phyloP scores from a whole-genome alignment of 2,888 invertebrate species.

The Drepanosiphum platanoidis region DNA sequence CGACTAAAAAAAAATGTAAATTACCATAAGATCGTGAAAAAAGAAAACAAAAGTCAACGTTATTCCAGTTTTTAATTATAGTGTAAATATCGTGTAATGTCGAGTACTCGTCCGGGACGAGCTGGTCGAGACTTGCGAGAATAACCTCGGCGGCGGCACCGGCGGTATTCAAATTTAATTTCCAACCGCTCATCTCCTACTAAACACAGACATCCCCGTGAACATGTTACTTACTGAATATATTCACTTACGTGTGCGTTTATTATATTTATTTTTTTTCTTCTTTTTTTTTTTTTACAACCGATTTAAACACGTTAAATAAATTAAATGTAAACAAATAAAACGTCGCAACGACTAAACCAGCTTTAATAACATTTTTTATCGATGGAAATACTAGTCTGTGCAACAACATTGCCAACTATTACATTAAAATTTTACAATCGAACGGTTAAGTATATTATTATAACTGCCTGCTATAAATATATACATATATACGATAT shows the following conservation, averaged over 20 bases:
- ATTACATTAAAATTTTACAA: neutral
- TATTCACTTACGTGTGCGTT: no score
- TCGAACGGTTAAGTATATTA: neutral
- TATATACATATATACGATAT: neutral
- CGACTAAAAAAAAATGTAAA: no score
- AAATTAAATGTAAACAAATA: neutral
- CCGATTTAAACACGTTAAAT: neutral
- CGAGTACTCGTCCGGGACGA: no score
- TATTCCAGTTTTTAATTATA: no score
- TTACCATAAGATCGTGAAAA: no score
- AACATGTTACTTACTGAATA: neutral
- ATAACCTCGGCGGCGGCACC: neutral
- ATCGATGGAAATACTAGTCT: neutral
- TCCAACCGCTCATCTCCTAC: neutral
- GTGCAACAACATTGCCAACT: neutral
- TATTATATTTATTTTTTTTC: neutral
- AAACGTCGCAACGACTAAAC: neutral
- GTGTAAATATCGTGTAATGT: no score
- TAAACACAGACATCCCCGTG: neutral
- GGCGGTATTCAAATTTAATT: neutral
- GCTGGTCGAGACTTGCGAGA: neutral
- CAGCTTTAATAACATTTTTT: neutral
- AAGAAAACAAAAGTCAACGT: no score
- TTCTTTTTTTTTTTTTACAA: slow-evolving; percentile 2
- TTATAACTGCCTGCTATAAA: neutral